Evolutionary conservation across 1,140 invertebrate genomes (phyloP), one percentile per base, ranked within the genome.

Genomic region (Drosophila fuyamai): DNA sequence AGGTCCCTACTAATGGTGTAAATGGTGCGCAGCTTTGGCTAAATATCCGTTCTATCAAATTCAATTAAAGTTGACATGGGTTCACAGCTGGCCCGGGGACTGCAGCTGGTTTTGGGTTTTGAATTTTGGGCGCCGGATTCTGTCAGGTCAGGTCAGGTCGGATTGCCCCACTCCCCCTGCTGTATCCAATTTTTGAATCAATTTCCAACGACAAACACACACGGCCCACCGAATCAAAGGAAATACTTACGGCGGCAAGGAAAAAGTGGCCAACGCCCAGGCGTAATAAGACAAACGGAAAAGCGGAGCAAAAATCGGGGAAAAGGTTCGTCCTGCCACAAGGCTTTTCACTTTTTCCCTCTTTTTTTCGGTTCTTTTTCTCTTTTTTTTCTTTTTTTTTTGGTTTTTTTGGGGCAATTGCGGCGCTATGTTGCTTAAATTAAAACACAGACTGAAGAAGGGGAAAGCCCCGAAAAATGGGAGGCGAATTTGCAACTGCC

Each of bases 21-120:
- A 82, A 82, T 82, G 68, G 57, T 51, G 65, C 71, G 62, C 70
- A 56, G 72, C 68, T 65, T 57, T 58, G 79, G 75, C 83, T 83
- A 89, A 86, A 86, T 86, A 89, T 86, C 84, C 84, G 76, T 86
- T 86, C 76, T 79, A 86, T 86, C 83, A 86, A 88, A 86, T 86
- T 86, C 84, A 86, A 86, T 86, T 86, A 89, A 89, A 89, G 71
- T 86, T 86, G 83, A 86, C 84, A 86, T 88, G 83, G 83, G 83
- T 86, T 79, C 83, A 56, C 79, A 67, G 75, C 71, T 81, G 73
- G 44, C 55, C 54, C 29, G n/a, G 14, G 18, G 8, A 67, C 70
- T 71, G 63, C 66, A 47, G n/a, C 54, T 29, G 62, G 40, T 50
- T 38, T 53, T 29, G 60, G 53, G 16, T 27, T 18, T 13, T 18